Percentiles rank a stretch among this genome's conserved stretches.
These are phyloP conservation scores for Spodoptera littoralis DNA, from an alignment of 2,888 invertebrate species.

Conservation along the genomic window DNA sequence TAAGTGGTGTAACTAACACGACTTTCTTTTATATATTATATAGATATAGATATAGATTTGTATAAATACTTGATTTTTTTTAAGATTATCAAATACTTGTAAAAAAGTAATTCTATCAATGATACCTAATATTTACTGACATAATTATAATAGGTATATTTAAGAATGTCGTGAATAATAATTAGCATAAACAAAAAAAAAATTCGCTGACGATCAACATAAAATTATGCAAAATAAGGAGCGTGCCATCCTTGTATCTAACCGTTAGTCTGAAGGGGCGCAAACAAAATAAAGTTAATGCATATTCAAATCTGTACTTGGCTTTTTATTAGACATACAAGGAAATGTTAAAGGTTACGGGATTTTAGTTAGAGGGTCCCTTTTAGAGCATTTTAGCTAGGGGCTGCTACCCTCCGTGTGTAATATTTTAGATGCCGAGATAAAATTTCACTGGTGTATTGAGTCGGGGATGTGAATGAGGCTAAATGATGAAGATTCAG, in stretches of 20 bases:
- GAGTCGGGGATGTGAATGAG: slow-evolving; percentile 44
- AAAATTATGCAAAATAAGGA: slow-evolving; percentile 20
- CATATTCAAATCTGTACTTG: slow-evolving; percentile 59
- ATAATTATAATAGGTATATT: too few relatives aligned
- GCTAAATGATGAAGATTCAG: slow-evolving; percentile 28
- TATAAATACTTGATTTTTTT: too few relatives aligned
- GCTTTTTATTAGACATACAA: slow-evolving; percentile 56
- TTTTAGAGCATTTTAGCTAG: slow-evolving; percentile 49
- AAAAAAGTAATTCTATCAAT: too few relatives aligned
- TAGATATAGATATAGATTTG: too few relatives aligned
- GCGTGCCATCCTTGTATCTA: slow-evolving; percentile 44
- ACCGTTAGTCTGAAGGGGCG: slow-evolving; percentile 24
- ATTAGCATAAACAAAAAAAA: too few relatives aligned
- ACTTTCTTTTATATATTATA: too few relatives aligned
- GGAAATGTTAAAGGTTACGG: slow-evolving; percentile 53
- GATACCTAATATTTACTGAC: too few relatives aligned
- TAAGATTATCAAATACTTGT: too few relatives aligned
- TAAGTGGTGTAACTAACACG: too few relatives aligned
- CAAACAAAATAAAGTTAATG: slow-evolving; percentile 59
- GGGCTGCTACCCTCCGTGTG: slow-evolving; percentile 44
- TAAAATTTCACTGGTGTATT: slow-evolving; percentile 58
- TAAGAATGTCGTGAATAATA: too few relatives aligned
- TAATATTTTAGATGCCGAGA: slow-evolving; percentile 59
- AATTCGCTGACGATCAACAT: not conserved
- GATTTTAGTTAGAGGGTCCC: slow-evolving; percentile 36